Percentiles rank a stretch among this genome's conserved stretches.
Conservation (phyloP, 2,797 vertebrate species). For the Phataginus tetradactyla region DNA sequence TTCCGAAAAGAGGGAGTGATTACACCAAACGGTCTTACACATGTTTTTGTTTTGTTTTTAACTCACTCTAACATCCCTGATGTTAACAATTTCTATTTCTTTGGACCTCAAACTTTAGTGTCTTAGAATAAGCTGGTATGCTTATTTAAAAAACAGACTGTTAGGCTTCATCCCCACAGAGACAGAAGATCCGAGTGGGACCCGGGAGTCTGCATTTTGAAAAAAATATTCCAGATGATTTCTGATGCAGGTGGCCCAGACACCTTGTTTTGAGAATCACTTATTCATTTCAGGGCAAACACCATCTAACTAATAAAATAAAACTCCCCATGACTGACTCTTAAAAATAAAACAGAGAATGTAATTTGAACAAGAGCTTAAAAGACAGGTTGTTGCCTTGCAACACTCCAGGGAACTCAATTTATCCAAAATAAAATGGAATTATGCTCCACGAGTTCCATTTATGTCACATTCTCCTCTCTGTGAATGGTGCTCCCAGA, state of each 20-base stretch:
- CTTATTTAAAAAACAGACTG: neutral
- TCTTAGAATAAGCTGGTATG: neutral
- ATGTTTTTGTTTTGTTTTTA: slow-evolving; percentile 4
- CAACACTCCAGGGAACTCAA: neutral
- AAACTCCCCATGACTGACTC: neutral
- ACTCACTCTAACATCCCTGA: neutral
- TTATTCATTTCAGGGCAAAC: neutral
- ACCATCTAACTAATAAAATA: slow-evolving; percentile 28
- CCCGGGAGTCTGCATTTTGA: neutral
- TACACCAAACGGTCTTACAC: neutral
- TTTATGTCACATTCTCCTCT: neutral
- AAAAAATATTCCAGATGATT: neutral
- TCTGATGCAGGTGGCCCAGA: neutral
- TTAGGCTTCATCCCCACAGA: neutral
- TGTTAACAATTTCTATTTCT: neutral
- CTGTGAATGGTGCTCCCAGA: neutral
- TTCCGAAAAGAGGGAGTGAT: neutral
- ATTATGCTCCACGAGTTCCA: neutral
- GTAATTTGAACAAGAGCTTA: neutral
- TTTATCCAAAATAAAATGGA: neutral
- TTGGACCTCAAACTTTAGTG: neutral
- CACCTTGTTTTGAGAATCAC: neutral
- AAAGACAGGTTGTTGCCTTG: neutral
- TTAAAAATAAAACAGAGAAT: neutral
- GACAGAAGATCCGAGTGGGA: neutral